Evolutionary conservation across 2,113 vertebrate genomes (phyloP).

Genomic region (Mirza zaza): DNA sequence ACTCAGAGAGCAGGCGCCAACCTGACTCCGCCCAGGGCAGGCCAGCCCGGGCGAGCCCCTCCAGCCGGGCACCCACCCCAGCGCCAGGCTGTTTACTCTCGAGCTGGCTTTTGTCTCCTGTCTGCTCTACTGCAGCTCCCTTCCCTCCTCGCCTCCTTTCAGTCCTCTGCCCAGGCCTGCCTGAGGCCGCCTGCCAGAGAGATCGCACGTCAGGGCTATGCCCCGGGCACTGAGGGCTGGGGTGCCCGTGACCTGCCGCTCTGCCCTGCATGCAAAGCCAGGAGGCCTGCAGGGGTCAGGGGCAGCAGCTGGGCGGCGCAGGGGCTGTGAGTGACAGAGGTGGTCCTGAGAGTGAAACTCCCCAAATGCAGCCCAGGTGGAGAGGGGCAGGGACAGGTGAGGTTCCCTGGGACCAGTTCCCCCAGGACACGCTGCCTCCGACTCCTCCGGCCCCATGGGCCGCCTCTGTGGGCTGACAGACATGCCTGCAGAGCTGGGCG

Average conservation of each 20-base stretch:
- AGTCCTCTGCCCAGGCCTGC: conserved; percentile 69
- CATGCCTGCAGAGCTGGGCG: not conserved
- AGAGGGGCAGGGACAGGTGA: not conserved
- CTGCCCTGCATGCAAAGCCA: not conserved
- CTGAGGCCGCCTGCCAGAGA: conserved; percentile 65
- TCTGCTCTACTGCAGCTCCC: conserved; percentile 31
- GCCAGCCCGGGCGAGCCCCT: conserved; percentile 54
- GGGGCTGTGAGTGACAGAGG: not conserved
- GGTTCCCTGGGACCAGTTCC: not conserved
- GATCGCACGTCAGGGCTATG: conserved; percentile 47
- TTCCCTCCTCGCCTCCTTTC: conserved; percentile 20
- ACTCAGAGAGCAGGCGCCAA: not conserved
- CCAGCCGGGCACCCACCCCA: conserved; percentile 7
- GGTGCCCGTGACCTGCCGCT: not conserved
- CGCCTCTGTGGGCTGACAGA: conserved; percentile 53
- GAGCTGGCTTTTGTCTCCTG: conserved; percentile 63
- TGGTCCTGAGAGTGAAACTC: not conserved
- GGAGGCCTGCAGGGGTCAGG: not conserved
- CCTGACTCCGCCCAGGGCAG: conserved; percentile 32
- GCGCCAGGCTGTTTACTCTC: not conserved
- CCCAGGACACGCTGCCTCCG: not conserved
- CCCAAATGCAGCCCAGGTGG: not conserved
- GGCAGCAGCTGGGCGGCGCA: not conserved
- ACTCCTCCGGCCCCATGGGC: not conserved
- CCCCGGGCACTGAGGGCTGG: conserved; percentile 12